Base-by-base conservation (phyloP, 2,797 vertebrate genomes). In the Buphagus erythrorhynchus region DNA sequence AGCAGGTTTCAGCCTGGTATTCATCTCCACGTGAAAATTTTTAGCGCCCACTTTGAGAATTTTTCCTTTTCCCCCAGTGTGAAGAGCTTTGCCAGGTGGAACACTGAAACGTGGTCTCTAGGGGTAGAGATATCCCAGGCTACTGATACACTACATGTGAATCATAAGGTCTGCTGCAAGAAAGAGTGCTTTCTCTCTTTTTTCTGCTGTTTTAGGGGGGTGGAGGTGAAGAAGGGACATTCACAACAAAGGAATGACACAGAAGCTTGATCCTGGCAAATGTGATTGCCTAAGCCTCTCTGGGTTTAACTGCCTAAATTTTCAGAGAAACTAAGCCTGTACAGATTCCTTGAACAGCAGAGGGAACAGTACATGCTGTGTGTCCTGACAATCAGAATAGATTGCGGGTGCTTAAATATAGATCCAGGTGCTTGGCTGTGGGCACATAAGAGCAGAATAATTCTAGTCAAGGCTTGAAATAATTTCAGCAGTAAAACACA, bases 381-480 rank as follows among this genome's bases (percentile, higher is more conserved):
- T 85, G 55, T 87, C 80, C 78, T 83, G 72, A 77, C 94, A 92
- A 94, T 75, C 84, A 88, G 88, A 78, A 58, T 65, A 89, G 74
- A 87, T 63, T 89, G 81, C 72, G 95, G 52, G 72, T 92, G 45
- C 81, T 96, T 95, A 93, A 92, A 92, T 63, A 85, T 5, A 95
- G 78, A 93, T 82, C 80, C 58, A 80, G 75, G 68, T 92, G 65
- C 54, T 87, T 75, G 86, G 49, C 78, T 86, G 66, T 42, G 36
- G 58, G 72, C 25, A 94, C 81, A 87, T 65, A 81, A 89, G 68
- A 82, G 61, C 59, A 46, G 31, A 88, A 67, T 80, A 80, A 91
- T 88, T 93, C 78, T 46, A 93, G 78, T 38, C 20, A 74, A 54
- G 57, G 42, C 62, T 58, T 74, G 68, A 58, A 80, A 77, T 86